phyloP scores from a whole-genome alignment of 2,888 invertebrate species.

The Gryllus longicercus region DNA sequence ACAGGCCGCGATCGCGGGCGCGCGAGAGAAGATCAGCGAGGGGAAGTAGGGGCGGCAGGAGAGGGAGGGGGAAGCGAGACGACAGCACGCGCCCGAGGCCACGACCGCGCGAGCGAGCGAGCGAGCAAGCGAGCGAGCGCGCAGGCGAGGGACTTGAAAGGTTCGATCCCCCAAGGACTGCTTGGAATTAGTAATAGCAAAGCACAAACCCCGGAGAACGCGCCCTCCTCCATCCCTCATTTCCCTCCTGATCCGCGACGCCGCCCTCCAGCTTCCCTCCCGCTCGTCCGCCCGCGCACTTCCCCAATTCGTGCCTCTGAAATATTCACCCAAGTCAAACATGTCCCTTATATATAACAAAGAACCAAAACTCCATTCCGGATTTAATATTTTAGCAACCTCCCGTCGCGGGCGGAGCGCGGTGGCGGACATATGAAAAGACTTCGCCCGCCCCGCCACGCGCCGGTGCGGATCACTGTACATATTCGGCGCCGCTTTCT shows the following conservation, averaged over 20 bases:
- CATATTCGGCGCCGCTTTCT: too few species aligned
- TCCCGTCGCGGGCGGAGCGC: conserved; percentile 8
- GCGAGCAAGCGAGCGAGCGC: not conserved
- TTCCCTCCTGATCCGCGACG: not conserved
- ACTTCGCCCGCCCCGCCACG: not conserved
- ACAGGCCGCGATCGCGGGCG: too few species aligned
- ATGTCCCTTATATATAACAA: conserved; percentile 32
- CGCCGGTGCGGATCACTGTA: too few species aligned
- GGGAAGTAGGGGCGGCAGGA: too few species aligned
- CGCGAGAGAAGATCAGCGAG: too few species aligned
- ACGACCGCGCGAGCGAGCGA: not conserved
- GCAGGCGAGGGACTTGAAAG: not conserved
- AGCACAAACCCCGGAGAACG: conserved; percentile 21
- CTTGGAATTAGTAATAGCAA: conserved; percentile 27
- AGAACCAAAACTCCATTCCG: conserved; percentile 32
- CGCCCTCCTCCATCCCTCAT: conserved; percentile 21
- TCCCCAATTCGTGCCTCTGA: conserved; percentile 32
- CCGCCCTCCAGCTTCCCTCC: not conserved
- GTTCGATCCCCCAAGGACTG: conserved; percentile 21
- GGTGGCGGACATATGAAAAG: not conserved
- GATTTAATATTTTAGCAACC: conserved; percentile 35
- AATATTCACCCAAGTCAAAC: conserved; percentile 37
- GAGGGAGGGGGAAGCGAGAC: too few species aligned
- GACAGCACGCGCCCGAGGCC: too few species aligned
- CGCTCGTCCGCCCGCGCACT: conserved; percentile 17